These are phyloP conservation scores for Stichopus horrens DNA, from an alignment of 53 echinoderm and acorn worm species.

Conservation along the genomic window DNA sequence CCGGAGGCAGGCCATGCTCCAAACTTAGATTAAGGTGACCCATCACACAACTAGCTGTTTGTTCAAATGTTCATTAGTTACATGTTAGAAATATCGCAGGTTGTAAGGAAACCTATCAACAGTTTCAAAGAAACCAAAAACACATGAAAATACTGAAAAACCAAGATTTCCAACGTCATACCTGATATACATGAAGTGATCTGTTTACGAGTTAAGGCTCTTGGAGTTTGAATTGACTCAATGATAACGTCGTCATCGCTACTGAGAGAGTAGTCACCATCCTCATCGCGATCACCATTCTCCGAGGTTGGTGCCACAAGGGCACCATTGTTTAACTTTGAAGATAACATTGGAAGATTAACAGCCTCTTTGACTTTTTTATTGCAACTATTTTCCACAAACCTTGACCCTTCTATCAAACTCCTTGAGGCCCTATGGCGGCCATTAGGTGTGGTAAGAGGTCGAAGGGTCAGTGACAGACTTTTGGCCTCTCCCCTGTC, in stretches of 20 bases:
- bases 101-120: no score
- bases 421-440: background rate
- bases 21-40: no score
- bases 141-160: no score
- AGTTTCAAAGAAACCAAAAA: no score
- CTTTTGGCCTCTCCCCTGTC: background rate
- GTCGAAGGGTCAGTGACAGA: background rate
- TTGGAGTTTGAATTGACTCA: conserved; percentile 7
- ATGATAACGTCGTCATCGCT: background rate
- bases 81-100: no score
- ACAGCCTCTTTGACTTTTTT: background rate
- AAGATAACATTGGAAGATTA: background rate
- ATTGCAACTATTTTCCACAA: background rate
- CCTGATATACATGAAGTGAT: background rate
- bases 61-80: no score
- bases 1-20: no score
- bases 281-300: conserved; percentile 8
- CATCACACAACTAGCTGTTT: no score
- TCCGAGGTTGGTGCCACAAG: background rate
- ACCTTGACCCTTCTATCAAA: background rate
- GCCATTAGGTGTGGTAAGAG: background rate
- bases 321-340: background rate
- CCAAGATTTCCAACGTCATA: background rate
- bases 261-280: background rate
- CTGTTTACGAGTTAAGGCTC: conserved; percentile 3